Percentiles rank a stretch among this genome's conserved stretches.
These are phyloP conservation scores for Ursus arctos DNA, from an alignment of 2,113 vertebrate species.

Conservation along the genomic window DNA sequence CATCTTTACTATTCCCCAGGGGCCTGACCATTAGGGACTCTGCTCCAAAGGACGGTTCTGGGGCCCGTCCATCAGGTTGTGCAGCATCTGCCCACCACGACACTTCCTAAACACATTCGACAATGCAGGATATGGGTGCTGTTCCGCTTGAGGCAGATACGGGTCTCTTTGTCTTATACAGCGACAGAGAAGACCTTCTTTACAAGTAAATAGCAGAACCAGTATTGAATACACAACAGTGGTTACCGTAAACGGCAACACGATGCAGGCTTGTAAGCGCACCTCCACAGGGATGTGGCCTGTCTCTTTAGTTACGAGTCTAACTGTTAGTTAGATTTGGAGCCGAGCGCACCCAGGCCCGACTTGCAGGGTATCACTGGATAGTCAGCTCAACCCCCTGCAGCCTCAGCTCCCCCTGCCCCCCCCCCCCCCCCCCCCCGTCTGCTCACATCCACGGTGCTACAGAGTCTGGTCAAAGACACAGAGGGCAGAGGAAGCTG, in stretches of 20 bases:
- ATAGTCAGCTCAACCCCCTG: neutral
- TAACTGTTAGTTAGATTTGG: too few species aligned
- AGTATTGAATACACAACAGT: neutral
- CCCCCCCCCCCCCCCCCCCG: rapidly evolving
- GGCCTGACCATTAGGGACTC: neutral
- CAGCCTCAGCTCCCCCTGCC: neutral
- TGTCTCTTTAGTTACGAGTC: neutral
- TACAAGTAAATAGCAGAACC: neutral
- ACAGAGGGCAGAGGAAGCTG: neutral
- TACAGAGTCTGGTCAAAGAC: neutral
- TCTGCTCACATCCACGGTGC: neutral
- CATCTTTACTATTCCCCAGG: neutral
- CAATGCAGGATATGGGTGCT: neutral
- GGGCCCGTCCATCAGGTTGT: neutral
- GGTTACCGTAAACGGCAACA: neutral
- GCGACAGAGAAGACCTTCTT: neutral
- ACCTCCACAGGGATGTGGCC: neutral
- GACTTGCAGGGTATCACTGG: neutral
- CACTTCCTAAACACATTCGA: neutral
- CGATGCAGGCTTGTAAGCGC: neutral
- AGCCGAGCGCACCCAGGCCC: neutral
- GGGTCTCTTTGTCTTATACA: neutral
- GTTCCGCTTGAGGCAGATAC: neutral
- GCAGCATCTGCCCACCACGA: neutral
- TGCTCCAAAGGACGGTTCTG: neutral